Percentiles rank a stretch among this genome's conserved stretches.
phyloP scores from a whole-genome alignment of 2,113 vertebrate genomes.

The Hemiscyllium ocellatum region DNA sequence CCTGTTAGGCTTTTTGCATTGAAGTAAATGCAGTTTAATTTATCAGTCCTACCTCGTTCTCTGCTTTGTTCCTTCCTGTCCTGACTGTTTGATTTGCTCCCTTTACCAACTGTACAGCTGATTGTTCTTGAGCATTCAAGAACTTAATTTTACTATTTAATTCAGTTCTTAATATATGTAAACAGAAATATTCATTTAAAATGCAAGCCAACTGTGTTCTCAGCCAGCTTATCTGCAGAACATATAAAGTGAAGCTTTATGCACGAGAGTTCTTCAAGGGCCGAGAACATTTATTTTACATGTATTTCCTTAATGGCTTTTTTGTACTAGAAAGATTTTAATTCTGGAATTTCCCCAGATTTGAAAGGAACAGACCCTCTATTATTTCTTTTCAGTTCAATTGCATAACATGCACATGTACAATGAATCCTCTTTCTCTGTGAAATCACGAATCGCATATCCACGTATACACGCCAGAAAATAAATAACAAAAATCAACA shows the following conservation, averaged over 20 bases:
- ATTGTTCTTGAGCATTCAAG: not conserved
- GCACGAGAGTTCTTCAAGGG: not conserved
- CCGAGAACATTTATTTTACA: not conserved
- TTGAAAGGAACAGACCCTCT: not conserved
- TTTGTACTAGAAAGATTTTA: not conserved
- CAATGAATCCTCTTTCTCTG: too few species aligned
- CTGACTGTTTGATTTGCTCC: too few species aligned
- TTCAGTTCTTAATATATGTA: not conserved
- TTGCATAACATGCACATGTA: not conserved
- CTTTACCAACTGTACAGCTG: not conserved
- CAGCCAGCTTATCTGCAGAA: not conserved
- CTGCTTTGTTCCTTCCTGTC: too few species aligned
- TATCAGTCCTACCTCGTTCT: too few species aligned
- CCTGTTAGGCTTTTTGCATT: too few species aligned
- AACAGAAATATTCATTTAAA: not conserved
- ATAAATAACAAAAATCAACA: too few species aligned
- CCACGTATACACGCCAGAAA: too few species aligned
- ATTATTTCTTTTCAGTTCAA: not conserved
- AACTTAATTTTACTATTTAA: not conserved
- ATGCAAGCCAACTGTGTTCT: not conserved
- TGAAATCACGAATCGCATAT: too few species aligned
- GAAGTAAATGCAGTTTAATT: too few species aligned
- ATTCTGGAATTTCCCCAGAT: not conserved
- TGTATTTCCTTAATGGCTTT: not conserved
- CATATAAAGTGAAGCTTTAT: not conserved